Conservation (phyloP, 1,140 invertebrate species). For the Lordiphosa collinella region DNA sequence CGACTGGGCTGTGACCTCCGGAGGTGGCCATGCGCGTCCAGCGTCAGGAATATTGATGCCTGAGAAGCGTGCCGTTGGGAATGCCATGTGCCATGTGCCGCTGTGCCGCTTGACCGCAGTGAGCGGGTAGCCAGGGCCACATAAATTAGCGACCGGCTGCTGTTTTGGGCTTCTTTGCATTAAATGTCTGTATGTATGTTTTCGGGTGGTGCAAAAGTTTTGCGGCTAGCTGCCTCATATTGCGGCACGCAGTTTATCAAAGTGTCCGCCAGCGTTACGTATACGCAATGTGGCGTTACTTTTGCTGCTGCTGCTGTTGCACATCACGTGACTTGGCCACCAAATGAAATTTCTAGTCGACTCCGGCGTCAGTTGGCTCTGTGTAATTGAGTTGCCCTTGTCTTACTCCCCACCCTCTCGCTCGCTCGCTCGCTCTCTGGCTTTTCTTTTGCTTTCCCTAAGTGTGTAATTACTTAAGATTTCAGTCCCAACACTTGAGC, state of each 20-base stretch:
- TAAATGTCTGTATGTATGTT: slow-evolving; percentile 10
- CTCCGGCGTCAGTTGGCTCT: slow-evolving; percentile 44
- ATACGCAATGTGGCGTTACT: slow-evolving; percentile 12
- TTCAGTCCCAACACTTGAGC: no score
- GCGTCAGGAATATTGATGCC: slow-evolving; percentile 61
- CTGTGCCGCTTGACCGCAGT: slow-evolving; percentile 25
- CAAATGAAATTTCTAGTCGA: slow-evolving; percentile 53
- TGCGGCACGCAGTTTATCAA: slow-evolving; percentile 62
- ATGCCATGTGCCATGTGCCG: slow-evolving; percentile 52
- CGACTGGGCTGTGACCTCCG: slow-evolving; percentile 25
- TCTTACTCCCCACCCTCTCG: no score
- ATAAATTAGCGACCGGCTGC: slow-evolving; percentile 54
- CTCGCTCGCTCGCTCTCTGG: no score
- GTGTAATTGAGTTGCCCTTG: slow-evolving; percentile 51
- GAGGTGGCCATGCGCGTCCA: slow-evolving; percentile 52
- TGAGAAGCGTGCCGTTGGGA: slow-evolving; percentile 58
- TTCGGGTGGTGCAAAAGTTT: slow-evolving; percentile 33
- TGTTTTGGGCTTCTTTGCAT: slow-evolving; percentile 25
- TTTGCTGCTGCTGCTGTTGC: slow-evolving; percentile 42
- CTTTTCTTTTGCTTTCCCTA: no score
- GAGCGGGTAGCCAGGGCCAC: slow-evolving; percentile 25
- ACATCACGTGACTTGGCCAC: slow-evolving; percentile 62
- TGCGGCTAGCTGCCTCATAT: slow-evolving; percentile 43
- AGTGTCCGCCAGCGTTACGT: slow-evolving; percentile 45
- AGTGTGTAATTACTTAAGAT: no score